Evolutionary conservation across 2,797 vertebrate genomes (phyloP), one percentile per base, ranked within the genome.

Genomic region (Onychomys arenicola): DNA sequence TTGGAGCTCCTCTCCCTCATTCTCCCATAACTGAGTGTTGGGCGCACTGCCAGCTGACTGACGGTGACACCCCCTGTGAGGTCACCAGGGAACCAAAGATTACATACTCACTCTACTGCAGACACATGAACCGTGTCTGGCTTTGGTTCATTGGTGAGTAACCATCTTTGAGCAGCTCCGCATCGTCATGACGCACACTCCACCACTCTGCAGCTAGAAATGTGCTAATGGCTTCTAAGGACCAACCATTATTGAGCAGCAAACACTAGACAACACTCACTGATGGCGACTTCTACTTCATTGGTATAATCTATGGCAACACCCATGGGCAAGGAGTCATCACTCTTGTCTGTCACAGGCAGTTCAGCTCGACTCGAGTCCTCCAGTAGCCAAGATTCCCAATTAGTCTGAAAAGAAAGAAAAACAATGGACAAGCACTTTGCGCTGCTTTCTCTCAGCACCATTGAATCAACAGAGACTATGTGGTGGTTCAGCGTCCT

Each of bases 381-480:
- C 97, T 99, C 99, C 81, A 99, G 98, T 37, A 99, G 78, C 99
- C 99, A 99, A 0, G 99, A 98, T 81, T 99, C 99, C 99, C 99
- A 99, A 95, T 98, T 98, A 32, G 91, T 98, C 99, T 99, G 98
- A 19, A 90, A 49, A 57, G 43, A 80, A 43, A 5, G 8, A 10
- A 9, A 37, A 34, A 67, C 25, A 29, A 27, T 71, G 37, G 43
- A 65, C 37, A 32, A 27, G 9, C 34, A 67, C 43, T 91, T 40
- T 93, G 59, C 69, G 69, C 1, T 46, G 40, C 17, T 73, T 49
- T n/a, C 57, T 93, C 29, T 49, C 6, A 5, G 46, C 9, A 25
- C 9, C 12, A 2, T 1, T 65, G 59, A 84, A 67, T 82, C 0
- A 43, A 29, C 12, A 75, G 57, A 92, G 69, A 90, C 63, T 25